phyloP scores from a whole-genome alignment of 2,888 invertebrate genomes.

The Pemphredon lugubris region DNA sequence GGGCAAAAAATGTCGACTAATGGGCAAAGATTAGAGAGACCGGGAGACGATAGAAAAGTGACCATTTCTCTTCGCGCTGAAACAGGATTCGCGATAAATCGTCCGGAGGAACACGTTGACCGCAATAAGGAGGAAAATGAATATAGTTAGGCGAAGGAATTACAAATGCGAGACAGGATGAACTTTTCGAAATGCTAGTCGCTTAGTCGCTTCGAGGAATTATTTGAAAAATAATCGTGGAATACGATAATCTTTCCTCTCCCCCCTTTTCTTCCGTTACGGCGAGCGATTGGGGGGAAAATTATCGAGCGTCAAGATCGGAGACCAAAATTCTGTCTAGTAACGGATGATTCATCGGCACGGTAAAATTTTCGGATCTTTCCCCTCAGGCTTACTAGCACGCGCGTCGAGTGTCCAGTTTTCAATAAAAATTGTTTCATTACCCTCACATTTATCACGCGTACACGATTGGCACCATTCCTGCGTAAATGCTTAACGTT shows the following conservation, averaged over 20 bases:
- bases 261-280: neutral
- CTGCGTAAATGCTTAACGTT: constrained; percentile 4
- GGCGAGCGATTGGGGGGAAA: neutral
- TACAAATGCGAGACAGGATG: neutral
- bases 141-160: neutral
- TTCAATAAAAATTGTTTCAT: no score
- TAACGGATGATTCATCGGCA: no score
- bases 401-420: no score
- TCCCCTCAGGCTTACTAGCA: no score
- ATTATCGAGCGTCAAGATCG: neutral
- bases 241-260: no score
- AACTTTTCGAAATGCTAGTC: constrained; percentile 15
- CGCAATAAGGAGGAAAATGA: constrained; percentile 3
- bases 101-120: neutral
- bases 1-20: no score
- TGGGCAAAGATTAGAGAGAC: no score
- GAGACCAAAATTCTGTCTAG: no score
- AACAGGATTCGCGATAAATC: constrained; percentile 16
- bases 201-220: neutral
- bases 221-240: no score
- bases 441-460: constrained; percentile 7
- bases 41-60: neutral
- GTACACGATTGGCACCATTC: constrained; percentile 38
- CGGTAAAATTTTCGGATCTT: no score
- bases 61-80: neutral